A percentile compares a stretch with the other conserved stretches of the same genome.
Conservation (phyloP, 2,797 vertebrate genomes). For the Forpus xanthops region DNA sequence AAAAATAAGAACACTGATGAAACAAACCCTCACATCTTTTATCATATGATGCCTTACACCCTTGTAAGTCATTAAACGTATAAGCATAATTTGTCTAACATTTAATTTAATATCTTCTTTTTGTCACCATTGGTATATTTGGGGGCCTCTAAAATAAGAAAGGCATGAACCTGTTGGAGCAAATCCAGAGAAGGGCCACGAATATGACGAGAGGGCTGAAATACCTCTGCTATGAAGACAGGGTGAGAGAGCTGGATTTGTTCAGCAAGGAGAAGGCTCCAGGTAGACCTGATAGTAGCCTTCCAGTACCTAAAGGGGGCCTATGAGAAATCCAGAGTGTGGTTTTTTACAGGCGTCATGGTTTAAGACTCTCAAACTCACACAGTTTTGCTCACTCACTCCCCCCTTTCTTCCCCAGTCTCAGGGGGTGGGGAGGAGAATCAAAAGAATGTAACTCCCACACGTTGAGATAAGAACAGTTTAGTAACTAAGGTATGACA, state of each 20-base stretch:
- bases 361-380: too few species aligned
- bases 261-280: background rate
- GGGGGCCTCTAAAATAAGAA: background rate
- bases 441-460: too few species aligned
- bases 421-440: too few species aligned
- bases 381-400: too few species aligned
- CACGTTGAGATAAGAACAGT: too few species aligned
- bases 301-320: background rate
- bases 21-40: background rate
- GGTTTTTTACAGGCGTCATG: background rate
- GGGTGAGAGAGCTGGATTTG: background rate
- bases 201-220: background rate
- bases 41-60: background rate
- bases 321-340: background rate
- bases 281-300: background rate
- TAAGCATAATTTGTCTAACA: background rate
- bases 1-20: background rate
- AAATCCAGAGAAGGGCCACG: background rate
- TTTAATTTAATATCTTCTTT: background rate
- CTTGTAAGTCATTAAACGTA: background rate
- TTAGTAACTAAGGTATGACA: too few species aligned
- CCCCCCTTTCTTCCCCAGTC: too few species aligned
- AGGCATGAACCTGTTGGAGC: background rate
- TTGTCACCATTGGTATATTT: background rate
- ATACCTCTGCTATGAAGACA: background rate